Conservation (phyloP, 37 sponge, comb jelly and placozoan genomes). For the Oscarella lobularis region DNA sequence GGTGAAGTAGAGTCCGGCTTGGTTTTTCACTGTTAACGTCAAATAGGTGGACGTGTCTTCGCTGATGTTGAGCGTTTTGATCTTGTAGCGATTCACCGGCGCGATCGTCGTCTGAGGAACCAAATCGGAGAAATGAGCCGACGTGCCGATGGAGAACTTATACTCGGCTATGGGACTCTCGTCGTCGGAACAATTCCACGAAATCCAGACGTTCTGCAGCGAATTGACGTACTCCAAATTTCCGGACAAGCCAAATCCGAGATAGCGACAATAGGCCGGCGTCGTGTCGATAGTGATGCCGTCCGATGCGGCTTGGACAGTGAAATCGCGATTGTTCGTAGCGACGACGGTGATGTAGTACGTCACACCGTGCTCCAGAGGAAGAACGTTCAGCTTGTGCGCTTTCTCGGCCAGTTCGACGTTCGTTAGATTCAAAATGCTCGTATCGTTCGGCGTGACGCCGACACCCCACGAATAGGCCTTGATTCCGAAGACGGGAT, state of each 20-base stretch:
- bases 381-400: background rate
- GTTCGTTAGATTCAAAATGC: background rate
- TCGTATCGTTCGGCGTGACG: background rate
- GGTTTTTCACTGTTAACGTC: background rate
- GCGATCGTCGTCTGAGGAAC: background rate
- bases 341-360: constrained; percentile 4
- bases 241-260: background rate
- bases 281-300: background rate
- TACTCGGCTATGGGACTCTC: background rate
- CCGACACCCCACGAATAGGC: background rate
- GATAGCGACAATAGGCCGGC: background rate
- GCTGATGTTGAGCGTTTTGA: background rate
- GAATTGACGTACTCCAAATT: background rate
- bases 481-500: background rate
- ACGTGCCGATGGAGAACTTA: background rate
- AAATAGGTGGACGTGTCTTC: background rate
- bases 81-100: background rate
- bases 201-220: background rate
- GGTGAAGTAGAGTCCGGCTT: background rate
- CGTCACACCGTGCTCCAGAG: background rate
- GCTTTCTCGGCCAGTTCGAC: background rate
- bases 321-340: background rate
- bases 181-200: background rate
- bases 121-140: background rate
- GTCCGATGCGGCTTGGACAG: background rate